Evolutionary conservation across 2,888 invertebrate species (phyloP), one percentile per base, ranked within the genome.

Genomic region (Acanthococcus lagerstroemiae): DNA sequence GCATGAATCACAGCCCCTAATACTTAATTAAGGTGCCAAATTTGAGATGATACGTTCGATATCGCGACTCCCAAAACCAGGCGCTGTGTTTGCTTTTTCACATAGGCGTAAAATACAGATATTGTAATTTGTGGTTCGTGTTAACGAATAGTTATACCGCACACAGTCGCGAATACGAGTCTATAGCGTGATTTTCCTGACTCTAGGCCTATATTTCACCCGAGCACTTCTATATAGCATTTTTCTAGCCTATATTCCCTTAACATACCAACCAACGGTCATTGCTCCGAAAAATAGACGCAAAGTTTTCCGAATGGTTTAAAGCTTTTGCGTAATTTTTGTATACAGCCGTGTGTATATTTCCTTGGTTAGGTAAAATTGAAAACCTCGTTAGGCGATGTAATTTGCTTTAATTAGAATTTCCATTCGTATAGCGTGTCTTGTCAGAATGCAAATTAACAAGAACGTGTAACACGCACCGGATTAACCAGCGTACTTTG

Each of bases 261-360:
- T 54, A 26, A 54, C 25, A 54, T 26, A 26, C n/a, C 25, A n/a
- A 54, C 37, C 7, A 37, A 9, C 50, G 58, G 58, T 58, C 58
- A 58, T 58, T 58, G 45, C 58, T 46, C 58, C 37, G 37, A 37
- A 37, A 37, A 37, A 15, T 37, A n/a, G n/a, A n/a, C n/a, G n/a
- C n/a, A n/a, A n/a, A n/a, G n/a, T n/a, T n/a, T n/a, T n/a, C n/a
- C n/a, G n/a, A n/a, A n/a, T n/a, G n/a, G n/a, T n/a, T n/a, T n/a
- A n/a, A n/a, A n/a, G n/a, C n/a, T n/a, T n/a, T n/a, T n/a, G n/a
- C n/a, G n/a, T n/a, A n/a, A n/a, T n/a, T n/a, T n/a, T n/a, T n/a
- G n/a, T n/a, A n/a, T n/a, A n/a, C n/a, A n/a, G n/a, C n/a, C n/a
- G n/a, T n/a, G n/a, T n/a, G n/a, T 15, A 15, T 37, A 37, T 37